These are phyloP conservation scores for Gymnocephalus cernua DNA, from an alignment of 2,113 vertebrate species.

Conservation along the genomic window DNA sequence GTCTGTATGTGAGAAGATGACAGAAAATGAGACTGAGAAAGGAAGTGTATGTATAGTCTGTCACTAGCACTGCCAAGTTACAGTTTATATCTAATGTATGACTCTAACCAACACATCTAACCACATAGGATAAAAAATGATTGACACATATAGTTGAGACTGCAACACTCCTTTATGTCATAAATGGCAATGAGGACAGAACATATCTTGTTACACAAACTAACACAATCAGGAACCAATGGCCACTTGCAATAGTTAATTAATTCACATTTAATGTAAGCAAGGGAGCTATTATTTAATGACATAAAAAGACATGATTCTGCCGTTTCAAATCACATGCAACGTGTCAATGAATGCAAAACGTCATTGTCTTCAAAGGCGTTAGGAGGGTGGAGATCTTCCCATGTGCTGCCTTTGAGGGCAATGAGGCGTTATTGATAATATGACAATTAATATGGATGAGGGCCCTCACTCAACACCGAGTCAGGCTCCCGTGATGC, in stretches of 20 bases:
- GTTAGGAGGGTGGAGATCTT: slow-evolving; percentile 10
- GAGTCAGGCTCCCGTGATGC: slow-evolving; percentile 41
- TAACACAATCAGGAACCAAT: background rate
- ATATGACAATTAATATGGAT: slow-evolving; percentile 65
- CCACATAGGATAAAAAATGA: slow-evolving; percentile 26
- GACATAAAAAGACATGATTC: background rate
- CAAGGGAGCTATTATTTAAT: background rate
- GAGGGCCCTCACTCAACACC: slow-evolving; percentile 34
- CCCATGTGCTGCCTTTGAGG: slow-evolving; percentile 34
- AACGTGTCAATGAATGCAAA: slow-evolving; percentile 4
- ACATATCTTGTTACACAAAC: background rate
- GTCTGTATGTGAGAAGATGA: background rate
- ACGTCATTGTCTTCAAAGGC: slow-evolving; percentile 29
- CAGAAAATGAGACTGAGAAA: background rate
- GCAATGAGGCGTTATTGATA: slow-evolving; percentile 45
- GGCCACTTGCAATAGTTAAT: background rate
- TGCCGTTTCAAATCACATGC: background rate
- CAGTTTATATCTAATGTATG: slow-evolving; percentile 16
- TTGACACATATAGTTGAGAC: background rate
- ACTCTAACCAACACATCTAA: slow-evolving; percentile 13
- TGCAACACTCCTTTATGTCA: background rate
- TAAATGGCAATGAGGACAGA: background rate
- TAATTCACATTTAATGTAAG: slow-evolving; percentile 3
- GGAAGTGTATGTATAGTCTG: slow-evolving; percentile 17
- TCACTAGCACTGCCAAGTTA: background rate